A percentile compares a stretch with the other conserved stretches of the same genome.
Evolutionary conservation across 2,113 vertebrate species (phyloP).

Genomic region (Oreochromis niloticus): DNA sequence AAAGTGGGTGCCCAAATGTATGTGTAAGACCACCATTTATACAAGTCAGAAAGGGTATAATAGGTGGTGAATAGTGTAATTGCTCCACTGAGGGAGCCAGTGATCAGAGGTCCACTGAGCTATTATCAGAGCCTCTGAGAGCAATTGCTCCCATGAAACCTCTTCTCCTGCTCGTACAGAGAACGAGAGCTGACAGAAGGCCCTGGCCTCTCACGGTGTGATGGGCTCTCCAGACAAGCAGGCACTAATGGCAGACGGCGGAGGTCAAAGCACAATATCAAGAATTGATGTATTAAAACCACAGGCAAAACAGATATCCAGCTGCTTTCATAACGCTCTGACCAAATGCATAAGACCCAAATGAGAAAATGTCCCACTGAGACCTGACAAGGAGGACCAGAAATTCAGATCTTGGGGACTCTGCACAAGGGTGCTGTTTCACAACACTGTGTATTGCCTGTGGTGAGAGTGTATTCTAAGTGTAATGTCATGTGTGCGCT

Average conservation of each 20-base stretch:
- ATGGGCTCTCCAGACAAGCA: constrained; percentile 29
- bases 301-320: not conserved
- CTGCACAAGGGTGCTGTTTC: not conserved
- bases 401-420: not conserved
- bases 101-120: constrained; percentile 8
- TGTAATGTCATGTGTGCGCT: not conserved
- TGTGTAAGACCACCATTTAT: not conserved
- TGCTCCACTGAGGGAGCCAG: constrained; percentile 1
- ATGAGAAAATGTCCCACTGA: constrained; percentile 15
- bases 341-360: not conserved
- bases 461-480: not conserved
- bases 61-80: constrained; percentile 21
- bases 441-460: not conserved
- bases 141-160: constrained; percentile 19
- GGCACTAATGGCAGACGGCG: constrained; percentile 4
- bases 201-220: constrained; percentile 3
- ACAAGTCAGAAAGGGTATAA: constrained; percentile 1
- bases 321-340: not conserved
- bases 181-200: constrained; percentile 24
- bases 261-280: constrained; percentile 39
- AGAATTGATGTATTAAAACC: constrained; percentile 14
- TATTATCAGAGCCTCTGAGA: constrained; percentile 18
- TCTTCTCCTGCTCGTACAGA: not conserved
- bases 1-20: not conserved
- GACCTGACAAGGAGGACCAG: not conserved